Conservation (phyloP, 64 coral and sea anemone species). For the Orbicella faveolata region DNA sequence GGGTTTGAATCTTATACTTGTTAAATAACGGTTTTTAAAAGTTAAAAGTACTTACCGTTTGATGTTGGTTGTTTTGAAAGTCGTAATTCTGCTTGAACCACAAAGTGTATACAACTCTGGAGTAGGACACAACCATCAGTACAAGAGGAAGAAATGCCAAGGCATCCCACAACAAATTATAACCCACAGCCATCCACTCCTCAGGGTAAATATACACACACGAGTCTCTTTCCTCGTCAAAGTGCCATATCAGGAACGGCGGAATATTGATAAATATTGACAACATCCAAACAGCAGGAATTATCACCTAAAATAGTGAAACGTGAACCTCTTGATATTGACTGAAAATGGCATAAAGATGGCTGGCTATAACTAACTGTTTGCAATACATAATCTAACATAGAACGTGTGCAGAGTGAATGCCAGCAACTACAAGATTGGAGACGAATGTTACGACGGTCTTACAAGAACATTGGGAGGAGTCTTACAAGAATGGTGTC, state of each 20-base stretch:
- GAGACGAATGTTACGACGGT: no score
- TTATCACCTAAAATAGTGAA: background rate
- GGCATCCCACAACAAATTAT: background rate
- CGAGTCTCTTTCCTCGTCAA: background rate
- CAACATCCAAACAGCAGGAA: background rate
- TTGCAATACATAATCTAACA: no score
- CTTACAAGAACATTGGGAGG: no score
- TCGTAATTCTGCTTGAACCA: background rate
- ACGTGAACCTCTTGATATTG: no score
- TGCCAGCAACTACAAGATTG: no score
- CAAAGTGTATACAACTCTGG: background rate
- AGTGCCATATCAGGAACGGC: background rate
- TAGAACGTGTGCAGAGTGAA: no score
- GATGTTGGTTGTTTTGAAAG: background rate
- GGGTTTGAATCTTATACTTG: no score
- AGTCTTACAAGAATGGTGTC: no score
- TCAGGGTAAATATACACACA: background rate
- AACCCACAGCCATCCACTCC: background rate
- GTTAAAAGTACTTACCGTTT: background rate
- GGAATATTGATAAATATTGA: background rate
- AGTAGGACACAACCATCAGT: background rate
- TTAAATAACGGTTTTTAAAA: no score
- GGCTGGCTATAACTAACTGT: no score
- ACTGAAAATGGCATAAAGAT: no score
- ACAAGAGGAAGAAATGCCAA: background rate